Evolutionary conservation across 2,113 vertebrate genomes (phyloP).

Genomic region (Notiomystis cincta): DNA sequence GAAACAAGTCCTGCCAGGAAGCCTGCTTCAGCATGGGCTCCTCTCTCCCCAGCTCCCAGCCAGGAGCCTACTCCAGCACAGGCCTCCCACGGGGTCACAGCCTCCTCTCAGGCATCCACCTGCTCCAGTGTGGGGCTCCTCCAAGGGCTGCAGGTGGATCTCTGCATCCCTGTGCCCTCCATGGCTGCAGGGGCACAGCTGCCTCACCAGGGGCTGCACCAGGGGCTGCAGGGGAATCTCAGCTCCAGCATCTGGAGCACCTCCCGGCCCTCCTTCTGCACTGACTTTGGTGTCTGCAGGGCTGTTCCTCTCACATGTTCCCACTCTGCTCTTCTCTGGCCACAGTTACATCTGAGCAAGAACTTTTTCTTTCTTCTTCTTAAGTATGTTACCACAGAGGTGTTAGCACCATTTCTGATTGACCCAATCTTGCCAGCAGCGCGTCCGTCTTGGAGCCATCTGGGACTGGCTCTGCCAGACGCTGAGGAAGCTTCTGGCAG

Average conservation of each 20-base stretch:
- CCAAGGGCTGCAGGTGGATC: fast-evolving
- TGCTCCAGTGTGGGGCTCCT: fast-evolving
- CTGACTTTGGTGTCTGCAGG: neutral
- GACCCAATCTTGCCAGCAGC: too few species aligned
- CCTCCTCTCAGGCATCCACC: neutral
- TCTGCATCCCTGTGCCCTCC: fast-evolving
- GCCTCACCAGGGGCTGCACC: neutral
- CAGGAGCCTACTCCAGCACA: neutral
- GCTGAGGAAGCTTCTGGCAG: neutral
- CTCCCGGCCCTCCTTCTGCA: neutral
- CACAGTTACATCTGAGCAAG: neutral
- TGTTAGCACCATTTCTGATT: neutral
- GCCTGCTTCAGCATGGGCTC: neutral
- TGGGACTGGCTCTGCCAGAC: neutral
- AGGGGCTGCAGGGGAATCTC: neutral
- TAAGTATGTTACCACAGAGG: neutral
- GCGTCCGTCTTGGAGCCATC: fast-evolving
- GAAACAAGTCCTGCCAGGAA: neutral
- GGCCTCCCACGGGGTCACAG: fast-evolving
- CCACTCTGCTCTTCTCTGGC: neutral
- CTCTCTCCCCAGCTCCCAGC: neutral
- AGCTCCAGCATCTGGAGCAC: neutral
- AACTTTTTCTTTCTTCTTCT: neutral
- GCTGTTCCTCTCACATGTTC: neutral
- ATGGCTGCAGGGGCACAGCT: neutral